Percentiles rank a stretch among this genome's conserved stretches.
Evolutionary conservation across 2,888 invertebrate genomes (phyloP).

Genomic region (Spisula subtruncata): DNA sequence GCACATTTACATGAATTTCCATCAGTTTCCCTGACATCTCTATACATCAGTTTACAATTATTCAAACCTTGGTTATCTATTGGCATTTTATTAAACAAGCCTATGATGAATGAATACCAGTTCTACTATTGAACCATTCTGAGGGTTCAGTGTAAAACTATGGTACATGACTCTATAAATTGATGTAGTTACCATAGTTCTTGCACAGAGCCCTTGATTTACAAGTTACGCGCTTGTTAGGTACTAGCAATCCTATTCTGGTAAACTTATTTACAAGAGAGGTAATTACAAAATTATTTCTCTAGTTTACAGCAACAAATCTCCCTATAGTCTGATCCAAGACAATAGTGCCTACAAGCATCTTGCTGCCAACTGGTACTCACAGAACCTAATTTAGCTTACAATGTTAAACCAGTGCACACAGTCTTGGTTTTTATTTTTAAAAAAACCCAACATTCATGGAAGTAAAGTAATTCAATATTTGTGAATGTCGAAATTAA

Average conservation of each 20-base stretch:
- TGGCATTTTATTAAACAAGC: not conserved
- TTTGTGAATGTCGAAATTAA: too few species aligned
- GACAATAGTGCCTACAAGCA: not conserved
- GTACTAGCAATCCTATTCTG: not conserved
- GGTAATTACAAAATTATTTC: not conserved
- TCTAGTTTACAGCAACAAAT: not conserved
- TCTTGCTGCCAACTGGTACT: too few species aligned
- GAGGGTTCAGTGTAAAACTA: too few species aligned
- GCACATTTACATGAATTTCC: not conserved
- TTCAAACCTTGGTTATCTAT: not conserved
- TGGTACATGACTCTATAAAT: too few species aligned
- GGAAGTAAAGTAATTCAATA: too few species aligned
- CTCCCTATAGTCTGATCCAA: not conserved
- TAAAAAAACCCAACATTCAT: too few species aligned
- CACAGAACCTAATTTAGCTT: too few species aligned
- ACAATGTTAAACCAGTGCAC: too few species aligned
- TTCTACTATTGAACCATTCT: not conserved
- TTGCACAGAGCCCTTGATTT: too few species aligned
- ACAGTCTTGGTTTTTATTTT: too few species aligned
- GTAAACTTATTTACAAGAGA: constrained; percentile 6
- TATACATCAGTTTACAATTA: not conserved
- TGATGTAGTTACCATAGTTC: too few species aligned
- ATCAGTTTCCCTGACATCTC: constrained; percentile 5
- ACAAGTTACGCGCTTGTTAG: not conserved
- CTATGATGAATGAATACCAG: not conserved